Conservation (phyloP, 2,888 invertebrate species). For the Thysanoteuthis rhombus region DNA sequence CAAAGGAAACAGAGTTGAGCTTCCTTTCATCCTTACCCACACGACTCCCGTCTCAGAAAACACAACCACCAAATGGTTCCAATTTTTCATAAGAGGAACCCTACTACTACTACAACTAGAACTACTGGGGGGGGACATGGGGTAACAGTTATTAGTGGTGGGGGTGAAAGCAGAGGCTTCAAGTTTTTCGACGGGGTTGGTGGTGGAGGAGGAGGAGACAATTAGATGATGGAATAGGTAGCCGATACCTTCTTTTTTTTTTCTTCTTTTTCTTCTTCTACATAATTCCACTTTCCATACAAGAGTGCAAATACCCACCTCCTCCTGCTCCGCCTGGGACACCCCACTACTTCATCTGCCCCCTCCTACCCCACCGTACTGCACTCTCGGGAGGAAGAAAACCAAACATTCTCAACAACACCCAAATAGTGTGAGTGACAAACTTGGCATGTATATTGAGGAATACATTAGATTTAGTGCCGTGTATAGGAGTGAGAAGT, state of each 20-base stretch:
- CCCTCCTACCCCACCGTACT: too few species aligned
- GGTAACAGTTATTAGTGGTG: too few species aligned
- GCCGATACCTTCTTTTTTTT: neutral
- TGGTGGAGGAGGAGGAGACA: neutral
- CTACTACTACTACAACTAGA: neutral
- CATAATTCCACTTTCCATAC: neutral
- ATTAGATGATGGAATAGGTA: neutral
- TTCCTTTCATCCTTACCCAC: neutral
- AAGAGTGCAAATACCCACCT: neutral
- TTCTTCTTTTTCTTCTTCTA: neutral
- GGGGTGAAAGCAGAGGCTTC: neutral
- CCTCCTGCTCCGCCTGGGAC: too few species aligned
- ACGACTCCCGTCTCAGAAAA: neutral
- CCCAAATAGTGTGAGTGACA: neutral
- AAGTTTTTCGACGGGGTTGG: too few species aligned
- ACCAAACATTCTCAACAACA: neutral
- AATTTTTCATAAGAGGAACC: neutral
- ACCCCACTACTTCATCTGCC: too few species aligned
- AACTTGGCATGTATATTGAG: neutral
- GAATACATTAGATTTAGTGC: neutral
- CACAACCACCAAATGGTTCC: neutral
- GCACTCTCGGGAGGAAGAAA: too few species aligned
- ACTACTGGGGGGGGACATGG: neutral
- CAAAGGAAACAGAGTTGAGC: neutral
- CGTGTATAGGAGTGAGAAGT: neutral